Evolutionary conservation across 2,888 invertebrate genomes (phyloP).

Genomic region (Apodemia hepburni): DNA sequence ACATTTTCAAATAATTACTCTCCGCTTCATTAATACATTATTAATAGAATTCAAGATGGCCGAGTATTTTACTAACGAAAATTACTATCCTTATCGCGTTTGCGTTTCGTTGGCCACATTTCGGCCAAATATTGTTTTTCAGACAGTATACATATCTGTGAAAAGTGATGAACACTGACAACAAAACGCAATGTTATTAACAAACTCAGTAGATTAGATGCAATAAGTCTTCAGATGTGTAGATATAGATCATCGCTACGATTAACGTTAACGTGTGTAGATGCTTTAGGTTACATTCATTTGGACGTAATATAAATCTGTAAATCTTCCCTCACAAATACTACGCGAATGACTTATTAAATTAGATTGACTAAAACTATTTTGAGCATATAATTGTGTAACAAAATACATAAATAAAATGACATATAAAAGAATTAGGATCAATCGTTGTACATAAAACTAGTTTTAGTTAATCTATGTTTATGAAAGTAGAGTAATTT

Average conservation of each 20-base stretch:
- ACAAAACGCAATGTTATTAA: too few relatives aligned
- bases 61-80: too few relatives aligned
- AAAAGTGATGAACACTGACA: too few relatives aligned
- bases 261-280: neutral
- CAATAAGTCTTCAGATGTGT: neutral
- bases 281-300: neutral
- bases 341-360: neutral
- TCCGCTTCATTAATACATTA: too few relatives aligned
- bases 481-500: neutral
- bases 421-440: neutral
- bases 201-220: neutral
- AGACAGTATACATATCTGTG: too few relatives aligned
- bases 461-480: neutral
- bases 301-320: neutral
- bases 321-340: neutral
- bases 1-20: too few relatives aligned
- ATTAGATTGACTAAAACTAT: slow-evolving; percentile 2
- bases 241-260: neutral
- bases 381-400: neutral
- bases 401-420: too few relatives aligned
- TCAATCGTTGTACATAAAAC: neutral
- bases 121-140: too few relatives aligned
- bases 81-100: too few relatives aligned
- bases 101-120: too few relatives aligned
- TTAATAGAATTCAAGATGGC: too few relatives aligned